Evolutionary conservation across 2,113 vertebrate species (phyloP).

Genomic region (Sceloporus tristichus): DNA sequence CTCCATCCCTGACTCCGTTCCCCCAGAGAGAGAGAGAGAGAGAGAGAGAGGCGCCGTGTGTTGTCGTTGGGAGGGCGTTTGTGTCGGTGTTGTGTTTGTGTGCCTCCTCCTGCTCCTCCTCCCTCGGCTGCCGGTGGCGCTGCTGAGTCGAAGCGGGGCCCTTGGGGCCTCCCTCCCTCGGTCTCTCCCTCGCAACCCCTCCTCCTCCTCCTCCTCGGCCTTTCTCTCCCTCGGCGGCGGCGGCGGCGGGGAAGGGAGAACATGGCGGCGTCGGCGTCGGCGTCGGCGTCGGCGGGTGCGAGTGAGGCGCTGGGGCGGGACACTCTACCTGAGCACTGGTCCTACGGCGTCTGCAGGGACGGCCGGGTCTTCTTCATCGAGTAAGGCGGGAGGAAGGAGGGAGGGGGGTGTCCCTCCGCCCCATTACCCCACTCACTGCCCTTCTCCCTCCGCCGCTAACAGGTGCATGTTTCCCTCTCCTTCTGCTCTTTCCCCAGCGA

Average conservation of each 20-base stretch:
- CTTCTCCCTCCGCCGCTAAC: slow-evolving; percentile 67
- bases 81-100: not conserved
- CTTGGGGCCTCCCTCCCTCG: slow-evolving; percentile 9
- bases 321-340: slow-evolving; percentile 93
- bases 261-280: slow-evolving; percentile 79
- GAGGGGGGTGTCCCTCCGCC: not conserved
- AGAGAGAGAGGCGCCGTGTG: not conserved
- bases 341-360: slow-evolving; percentile 92
- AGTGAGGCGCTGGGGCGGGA: slow-evolving; percentile 87
- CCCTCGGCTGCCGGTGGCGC: slow-evolving; percentile 46
- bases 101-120: not conserved
- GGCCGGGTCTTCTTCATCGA: slow-evolving; percentile 95
- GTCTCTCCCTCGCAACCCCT: not conserved
- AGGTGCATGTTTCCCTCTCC: slow-evolving; percentile 77
- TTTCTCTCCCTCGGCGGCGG: slow-evolving; percentile 1
- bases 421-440: not conserved
- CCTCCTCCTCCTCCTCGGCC: slow-evolving; percentile 7
- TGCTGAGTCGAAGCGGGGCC: slow-evolving; percentile 43
- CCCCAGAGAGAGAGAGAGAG: not conserved
- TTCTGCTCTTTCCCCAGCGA: slow-evolving; percentile 83
- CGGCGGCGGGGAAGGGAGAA: slow-evolving; percentile 8
- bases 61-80: no score
- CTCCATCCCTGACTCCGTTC: no score
- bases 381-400: slow-evolving; percentile 77
- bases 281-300: slow-evolving; percentile 87